Evolutionary conservation across 2,888 invertebrate species (phyloP), one percentile per base, ranked within the genome.

Genomic region (Hololepta plana): DNA sequence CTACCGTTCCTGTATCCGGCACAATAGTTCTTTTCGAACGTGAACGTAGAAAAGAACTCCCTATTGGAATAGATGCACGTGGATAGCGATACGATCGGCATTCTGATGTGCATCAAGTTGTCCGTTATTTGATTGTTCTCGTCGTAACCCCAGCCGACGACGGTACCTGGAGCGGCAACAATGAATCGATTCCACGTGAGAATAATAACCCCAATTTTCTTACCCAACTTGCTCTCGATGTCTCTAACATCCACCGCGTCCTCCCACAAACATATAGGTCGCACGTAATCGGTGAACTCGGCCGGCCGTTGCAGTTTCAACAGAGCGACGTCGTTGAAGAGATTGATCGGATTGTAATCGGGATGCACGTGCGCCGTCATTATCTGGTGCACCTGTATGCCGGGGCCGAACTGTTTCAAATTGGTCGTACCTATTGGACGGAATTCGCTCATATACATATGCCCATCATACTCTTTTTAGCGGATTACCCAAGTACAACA

Each of bases 21-120:
- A 32, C 51, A 51, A 33, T 45, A 66, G 0, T 64, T 62, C 36
- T 52, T 61, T 2, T 59, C 54, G 0, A 62, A 61, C 0, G 65
- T 64, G 43, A 63, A 64, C 16, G 59, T 51, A 0, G 60, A 60
- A 44, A 65, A 71, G 50, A 69, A 68, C 22, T 66, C 64, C 38
- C 60, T 59, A 45, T 66, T 63, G 0, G 67, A 68, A 27, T 63
- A 53, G 36, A 70, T 58, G 43, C 71, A 71, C 4, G 60, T 62
- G 38, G 60, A 56, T 24, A 62, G 60, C 35, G 63, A 60, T 0
- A 69, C 65, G 3, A 70, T 55, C 0, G 69, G 68, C 66, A 71
- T 66, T 36, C 63, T 55, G 0, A 67, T 62, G 29, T 64, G 52
- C 32, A 58, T 60, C 21, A 68, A 45, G 29, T 62, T 62, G 19